Conservation (phyloP, 2,113 vertebrate genomes). For the Rhinoderma darwinii region DNA sequence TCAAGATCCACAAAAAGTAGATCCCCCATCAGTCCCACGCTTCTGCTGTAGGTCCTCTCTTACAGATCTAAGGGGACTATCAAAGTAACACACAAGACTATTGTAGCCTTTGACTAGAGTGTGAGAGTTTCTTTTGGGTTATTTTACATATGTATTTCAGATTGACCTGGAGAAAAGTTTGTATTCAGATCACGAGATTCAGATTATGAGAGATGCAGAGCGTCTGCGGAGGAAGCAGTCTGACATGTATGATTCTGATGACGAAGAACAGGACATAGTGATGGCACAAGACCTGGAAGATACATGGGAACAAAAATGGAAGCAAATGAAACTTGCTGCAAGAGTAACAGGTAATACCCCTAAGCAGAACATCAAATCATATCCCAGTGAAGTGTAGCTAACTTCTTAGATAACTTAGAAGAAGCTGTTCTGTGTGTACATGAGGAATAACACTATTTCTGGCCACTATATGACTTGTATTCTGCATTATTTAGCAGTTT, state of each 20-base stretch:
- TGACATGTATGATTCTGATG: constrained; percentile 72
- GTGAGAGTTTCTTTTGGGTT: not conserved
- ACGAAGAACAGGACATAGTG: constrained; percentile 72
- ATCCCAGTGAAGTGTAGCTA: too few relatives aligned
- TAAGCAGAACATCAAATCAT: not conserved
- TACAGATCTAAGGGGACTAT: too few relatives aligned
- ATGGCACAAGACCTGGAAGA: constrained; percentile 89
- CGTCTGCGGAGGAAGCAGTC: constrained; percentile 76
- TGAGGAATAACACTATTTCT: too few relatives aligned
- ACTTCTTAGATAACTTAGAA: too few relatives aligned
- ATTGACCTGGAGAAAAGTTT: constrained; percentile 87
- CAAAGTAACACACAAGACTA: too few relatives aligned
- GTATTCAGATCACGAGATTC: constrained; percentile 89
- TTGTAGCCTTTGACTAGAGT: too few relatives aligned
- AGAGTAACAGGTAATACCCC: constrained; percentile 76
- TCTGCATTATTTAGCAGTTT: too few relatives aligned
- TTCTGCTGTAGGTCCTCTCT: too few relatives aligned
- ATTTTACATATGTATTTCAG: constrained; percentile 66
- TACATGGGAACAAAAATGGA: constrained; percentile 87
- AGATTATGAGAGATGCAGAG: constrained; percentile 79
- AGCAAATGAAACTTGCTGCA: constrained; percentile 71
- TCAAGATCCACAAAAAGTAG: too few relatives aligned
- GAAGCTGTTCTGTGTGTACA: too few relatives aligned
- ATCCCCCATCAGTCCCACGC: too few relatives aligned
- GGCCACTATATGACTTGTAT: too few relatives aligned